Evolutionary conservation across 2,113 vertebrate genomes (phyloP).

Genomic region (Diadophis punctatus): DNA sequence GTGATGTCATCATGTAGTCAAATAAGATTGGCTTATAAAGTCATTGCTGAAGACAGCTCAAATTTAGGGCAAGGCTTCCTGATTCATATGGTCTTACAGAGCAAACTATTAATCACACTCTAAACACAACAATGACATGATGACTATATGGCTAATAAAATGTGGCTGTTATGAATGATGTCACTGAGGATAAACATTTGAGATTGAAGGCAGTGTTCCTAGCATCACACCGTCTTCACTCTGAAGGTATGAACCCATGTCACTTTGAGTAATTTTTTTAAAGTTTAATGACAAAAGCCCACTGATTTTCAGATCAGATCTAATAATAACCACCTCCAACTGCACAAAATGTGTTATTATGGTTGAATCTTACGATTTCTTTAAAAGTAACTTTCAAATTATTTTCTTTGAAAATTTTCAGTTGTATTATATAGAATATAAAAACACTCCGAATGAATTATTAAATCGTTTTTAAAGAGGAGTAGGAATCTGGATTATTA

Average conservation of each 20-base stretch:
- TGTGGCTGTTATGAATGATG: not conserved
- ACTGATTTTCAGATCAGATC: not conserved
- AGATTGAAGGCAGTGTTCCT: not conserved
- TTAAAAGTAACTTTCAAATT: slow-evolving; percentile 5
- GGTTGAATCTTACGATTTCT: not conserved
- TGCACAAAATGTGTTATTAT: not conserved
- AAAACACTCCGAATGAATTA: slow-evolving; percentile 33
- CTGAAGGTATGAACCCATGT: not conserved
- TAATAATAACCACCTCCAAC: not conserved
- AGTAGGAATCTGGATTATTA: slow-evolving; percentile 23
- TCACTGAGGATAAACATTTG: not conserved
- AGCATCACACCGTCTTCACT: not conserved
- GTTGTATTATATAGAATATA: slow-evolving; percentile 6
- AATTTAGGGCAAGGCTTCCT: not conserved
- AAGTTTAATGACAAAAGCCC: not conserved
- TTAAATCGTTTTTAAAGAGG: slow-evolving; percentile 31
- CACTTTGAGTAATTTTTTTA: not conserved
- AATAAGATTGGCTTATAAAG: not conserved
- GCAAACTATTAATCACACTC: not conserved
- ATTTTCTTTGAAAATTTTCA: slow-evolving; percentile 19
- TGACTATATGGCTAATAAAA: not conserved
- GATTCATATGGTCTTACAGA: not conserved
- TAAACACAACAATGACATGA: not conserved
- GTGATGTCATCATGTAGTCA: not conserved
- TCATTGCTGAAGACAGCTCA: not conserved